Percentiles rank a stretch among this genome's conserved stretches.
phyloP scores from a whole-genome alignment of 2,113 vertebrate genomes.

The Ariopsis seemanni region DNA sequence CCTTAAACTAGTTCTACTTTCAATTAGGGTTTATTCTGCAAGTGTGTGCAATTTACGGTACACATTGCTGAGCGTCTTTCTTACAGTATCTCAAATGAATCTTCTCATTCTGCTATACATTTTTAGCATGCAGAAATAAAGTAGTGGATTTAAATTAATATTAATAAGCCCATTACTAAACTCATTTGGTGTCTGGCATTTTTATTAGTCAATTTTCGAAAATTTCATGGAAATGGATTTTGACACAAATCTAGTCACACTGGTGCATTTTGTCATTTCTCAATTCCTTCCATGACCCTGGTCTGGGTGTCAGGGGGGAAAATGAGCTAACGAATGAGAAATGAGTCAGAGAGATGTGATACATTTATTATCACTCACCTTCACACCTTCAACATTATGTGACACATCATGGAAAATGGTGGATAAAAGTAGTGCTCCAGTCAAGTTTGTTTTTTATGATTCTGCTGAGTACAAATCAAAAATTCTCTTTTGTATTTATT shows the following conservation, averaged over 20 bases:
- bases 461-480: neutral
- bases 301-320: constrained; percentile 1
- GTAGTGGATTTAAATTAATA: constrained; percentile 45
- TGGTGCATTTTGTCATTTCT: constrained; percentile 42
- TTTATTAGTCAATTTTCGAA: constrained; percentile 52
- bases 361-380: constrained; percentile 24
- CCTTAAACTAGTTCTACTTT: neutral
- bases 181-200: constrained; percentile 48
- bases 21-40: constrained; percentile 12
- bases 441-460: neutral
- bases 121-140: constrained; percentile 49
- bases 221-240: constrained; percentile 52
- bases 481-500: neutral
- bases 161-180: constrained; percentile 53
- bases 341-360: constrained; percentile 33
- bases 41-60: neutral
- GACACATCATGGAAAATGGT: neutral
- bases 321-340: constrained; percentile 32
- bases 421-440: neutral
- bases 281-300: constrained; percentile 13
- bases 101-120: constrained; percentile 44
- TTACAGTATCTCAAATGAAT: constrained; percentile 4
- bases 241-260: constrained; percentile 44
- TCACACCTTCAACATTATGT: constrained; percentile 1
- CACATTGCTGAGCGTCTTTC: constrained; percentile 1